phyloP scores from a whole-genome alignment of 2,888 invertebrate species.

The Pristionchus maxplancki region DNA sequence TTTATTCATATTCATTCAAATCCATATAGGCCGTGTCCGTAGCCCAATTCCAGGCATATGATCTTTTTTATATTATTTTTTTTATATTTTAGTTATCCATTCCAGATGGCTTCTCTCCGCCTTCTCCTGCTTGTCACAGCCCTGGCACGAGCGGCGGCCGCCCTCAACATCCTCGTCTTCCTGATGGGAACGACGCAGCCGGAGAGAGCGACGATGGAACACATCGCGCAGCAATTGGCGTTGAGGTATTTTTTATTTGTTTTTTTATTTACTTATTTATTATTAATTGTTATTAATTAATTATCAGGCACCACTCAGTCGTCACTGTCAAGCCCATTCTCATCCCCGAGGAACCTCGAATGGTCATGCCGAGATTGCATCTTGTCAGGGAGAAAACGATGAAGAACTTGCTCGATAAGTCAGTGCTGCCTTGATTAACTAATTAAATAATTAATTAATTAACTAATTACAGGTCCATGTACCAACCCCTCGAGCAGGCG shows the following conservation, averaged over 20 bases:
- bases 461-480: conserved; percentile 62
- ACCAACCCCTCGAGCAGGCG: conserved; percentile 69
- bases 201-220: conserved; percentile 74
- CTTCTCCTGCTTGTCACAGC: background rate
- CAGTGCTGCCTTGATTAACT: background rate
- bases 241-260: conserved; percentile 62
- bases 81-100: background rate
- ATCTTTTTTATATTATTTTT: too few relatives aligned
- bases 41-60: too few relatives aligned
- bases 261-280: too few relatives aligned
- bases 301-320: conserved; percentile 68
- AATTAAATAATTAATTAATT: too few relatives aligned
- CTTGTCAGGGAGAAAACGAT: conserved; percentile 75
- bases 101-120: background rate
- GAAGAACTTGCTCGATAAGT: conserved; percentile 74
- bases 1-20: too few relatives aligned
- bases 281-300: too few relatives aligned
- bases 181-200: conserved; percentile 76
- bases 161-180: conserved; percentile 74
- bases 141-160: background rate
- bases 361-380: conserved; percentile 75
- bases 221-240: conserved; percentile 76
- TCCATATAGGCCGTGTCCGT: too few relatives aligned
- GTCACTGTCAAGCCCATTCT: conserved; percentile 75
- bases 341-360: conserved; percentile 77